Evolutionary conservation across 2,797 vertebrate species (phyloP).

Genomic region (Zenarchopterus dispar): DNA sequence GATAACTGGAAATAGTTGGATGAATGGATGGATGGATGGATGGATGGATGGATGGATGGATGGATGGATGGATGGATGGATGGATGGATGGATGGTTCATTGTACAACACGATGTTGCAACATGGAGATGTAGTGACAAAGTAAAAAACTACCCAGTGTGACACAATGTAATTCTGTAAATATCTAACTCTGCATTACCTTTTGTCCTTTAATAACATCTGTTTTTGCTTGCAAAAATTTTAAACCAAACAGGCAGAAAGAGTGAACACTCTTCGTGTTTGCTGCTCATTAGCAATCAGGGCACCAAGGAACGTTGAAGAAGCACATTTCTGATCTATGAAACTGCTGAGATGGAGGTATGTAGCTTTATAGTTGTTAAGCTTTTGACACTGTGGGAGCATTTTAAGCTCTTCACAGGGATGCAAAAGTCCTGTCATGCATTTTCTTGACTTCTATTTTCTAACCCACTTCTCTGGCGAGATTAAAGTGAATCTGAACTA

Average conservation of each 20-base stretch:
- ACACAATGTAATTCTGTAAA: no score
- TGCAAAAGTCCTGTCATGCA: constrained; percentile 19
- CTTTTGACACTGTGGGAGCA: constrained; percentile 30
- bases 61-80: no score
- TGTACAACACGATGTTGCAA: no score
- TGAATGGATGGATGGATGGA: no score
- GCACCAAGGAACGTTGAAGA: constrained; percentile 13
- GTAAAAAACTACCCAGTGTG: no score
- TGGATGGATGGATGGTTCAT: no score
- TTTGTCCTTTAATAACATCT: not conserved
- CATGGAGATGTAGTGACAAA: no score
- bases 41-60: no score
- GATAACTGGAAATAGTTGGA: no score
- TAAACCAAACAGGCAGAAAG: not conserved
- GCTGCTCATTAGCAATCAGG: constrained; percentile 25
- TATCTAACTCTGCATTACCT: no score
- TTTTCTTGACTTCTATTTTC: constrained; percentile 40
- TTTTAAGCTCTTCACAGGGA: constrained; percentile 31
- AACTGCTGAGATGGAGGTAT: constrained; percentile 7
- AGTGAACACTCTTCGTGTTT: constrained; percentile 14
- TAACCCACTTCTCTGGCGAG: constrained; percentile 48
- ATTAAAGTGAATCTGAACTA: constrained; percentile 46
- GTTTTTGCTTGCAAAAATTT: not conserved
- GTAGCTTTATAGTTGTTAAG: constrained; percentile 23
- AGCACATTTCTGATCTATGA: constrained; percentile 17